Evolutionary conservation across 2,888 invertebrate species (phyloP).

Genomic region (Matsumyia berberina): DNA sequence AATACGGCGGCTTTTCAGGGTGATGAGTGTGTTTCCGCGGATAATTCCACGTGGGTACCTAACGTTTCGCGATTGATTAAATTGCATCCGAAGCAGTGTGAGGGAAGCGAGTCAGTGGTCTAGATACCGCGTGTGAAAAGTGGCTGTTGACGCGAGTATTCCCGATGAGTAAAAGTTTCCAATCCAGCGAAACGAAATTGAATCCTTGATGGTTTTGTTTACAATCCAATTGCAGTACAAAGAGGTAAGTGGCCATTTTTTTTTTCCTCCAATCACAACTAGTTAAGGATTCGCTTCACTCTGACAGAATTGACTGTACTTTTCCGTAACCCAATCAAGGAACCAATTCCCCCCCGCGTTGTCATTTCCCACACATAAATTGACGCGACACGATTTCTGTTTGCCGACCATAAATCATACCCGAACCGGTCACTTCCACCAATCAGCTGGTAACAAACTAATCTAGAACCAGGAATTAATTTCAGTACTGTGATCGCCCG

Average conservation of each 20-base stretch:
- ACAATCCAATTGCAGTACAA: slow-evolving; percentile 62
- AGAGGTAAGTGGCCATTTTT: slow-evolving; percentile 48
- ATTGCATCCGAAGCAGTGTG: slow-evolving; percentile 40
- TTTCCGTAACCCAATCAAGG: slow-evolving; percentile 28
- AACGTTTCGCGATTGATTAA: slow-evolving; percentile 69
- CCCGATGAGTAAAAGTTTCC: slow-evolving; percentile 64
- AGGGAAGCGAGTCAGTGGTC: neutral
- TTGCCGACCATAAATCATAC: slow-evolving; percentile 49
- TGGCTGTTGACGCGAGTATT: slow-evolving; percentile 30
- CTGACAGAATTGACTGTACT: too few species aligned
- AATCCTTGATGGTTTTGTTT: slow-evolving; percentile 68
- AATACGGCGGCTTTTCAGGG: slow-evolving; percentile 21
- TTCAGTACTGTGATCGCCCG: slow-evolving; percentile 68
- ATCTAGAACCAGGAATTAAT: slow-evolving; percentile 73
- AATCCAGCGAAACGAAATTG: slow-evolving; percentile 45
- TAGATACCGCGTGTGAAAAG: slow-evolving; percentile 14
- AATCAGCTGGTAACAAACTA: slow-evolving; percentile 67
- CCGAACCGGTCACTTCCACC: slow-evolving; percentile 33
- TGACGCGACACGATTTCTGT: slow-evolving; percentile 58
- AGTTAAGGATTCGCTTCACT: too few species aligned
- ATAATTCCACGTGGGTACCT: slow-evolving; percentile 64
- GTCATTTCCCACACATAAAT: slow-evolving; percentile 68
- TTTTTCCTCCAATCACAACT: too few species aligned
- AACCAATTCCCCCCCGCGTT: slow-evolving; percentile 37
- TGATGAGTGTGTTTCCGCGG: slow-evolving; percentile 39